phyloP scores from a whole-genome alignment of 2,888 invertebrate genomes.

The Plebejus melissa region DNA sequence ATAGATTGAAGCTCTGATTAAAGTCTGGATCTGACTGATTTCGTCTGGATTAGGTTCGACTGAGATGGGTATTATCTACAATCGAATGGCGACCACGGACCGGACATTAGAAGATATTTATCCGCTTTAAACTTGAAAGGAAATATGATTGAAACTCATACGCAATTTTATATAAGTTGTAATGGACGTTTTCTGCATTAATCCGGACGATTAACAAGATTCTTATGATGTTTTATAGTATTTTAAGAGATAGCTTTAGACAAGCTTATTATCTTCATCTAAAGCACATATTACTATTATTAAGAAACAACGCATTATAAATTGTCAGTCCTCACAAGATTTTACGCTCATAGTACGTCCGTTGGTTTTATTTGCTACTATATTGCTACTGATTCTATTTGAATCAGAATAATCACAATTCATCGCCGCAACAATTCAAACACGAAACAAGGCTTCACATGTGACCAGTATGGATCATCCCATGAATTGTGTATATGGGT shows the following conservation, averaged over 20 bases:
- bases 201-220: neutral
- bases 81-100: constrained; percentile 5
- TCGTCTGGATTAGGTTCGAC: constrained; percentile 12
- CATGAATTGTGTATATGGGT: neutral
- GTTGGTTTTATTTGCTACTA: too few species aligned
- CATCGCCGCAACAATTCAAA: neutral
- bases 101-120: constrained; percentile 12
- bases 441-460: neutral
- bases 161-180: neutral
- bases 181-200: neutral
- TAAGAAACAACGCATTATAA: too few species aligned
- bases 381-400: neutral
- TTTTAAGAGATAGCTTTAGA: too few species aligned
- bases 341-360: too few species aligned
- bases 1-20: neutral
- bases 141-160: constrained; percentile 10
- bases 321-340: too few species aligned
- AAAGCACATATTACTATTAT: too few species aligned
- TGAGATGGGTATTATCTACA: constrained; percentile 16
- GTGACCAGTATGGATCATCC: neutral
- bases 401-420: neutral
- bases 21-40: constrained; percentile 13
- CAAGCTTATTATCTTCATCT: too few species aligned
- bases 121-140: constrained; percentile 9
- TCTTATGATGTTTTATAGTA: too few species aligned